Percentiles rank a stretch among this genome's conserved stretches.
These are phyloP conservation scores for Branchellion lobata DNA, from an alignment of 2,888 invertebrate genomes.

Conservation along the genomic window DNA sequence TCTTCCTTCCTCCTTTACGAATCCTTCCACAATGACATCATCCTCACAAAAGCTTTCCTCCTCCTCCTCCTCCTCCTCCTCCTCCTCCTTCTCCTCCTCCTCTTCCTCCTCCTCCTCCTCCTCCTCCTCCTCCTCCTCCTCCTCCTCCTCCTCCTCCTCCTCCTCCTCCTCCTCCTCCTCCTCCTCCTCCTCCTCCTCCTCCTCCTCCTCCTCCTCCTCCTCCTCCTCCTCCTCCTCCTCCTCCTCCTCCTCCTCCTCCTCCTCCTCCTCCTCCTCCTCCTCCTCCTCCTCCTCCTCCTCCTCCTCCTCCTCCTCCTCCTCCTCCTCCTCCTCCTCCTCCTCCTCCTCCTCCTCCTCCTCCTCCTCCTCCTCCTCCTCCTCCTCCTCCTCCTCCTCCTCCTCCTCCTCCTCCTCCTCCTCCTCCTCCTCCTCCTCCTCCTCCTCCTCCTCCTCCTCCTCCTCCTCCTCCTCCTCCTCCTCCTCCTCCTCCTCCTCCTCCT, in stretches of 20 bases:
- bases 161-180: neutral
- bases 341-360: slow-evolving; percentile 5
- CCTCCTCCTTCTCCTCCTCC: neutral
- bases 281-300: neutral
- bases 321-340: neutral
- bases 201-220: neutral
- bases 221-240: neutral
- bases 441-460: slow-evolving; percentile 1
- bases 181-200: neutral
- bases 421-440: neutral
- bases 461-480: neutral
- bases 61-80: slow-evolving; percentile 20
- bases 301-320: neutral
- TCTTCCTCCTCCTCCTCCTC: neutral
- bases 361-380: neutral
- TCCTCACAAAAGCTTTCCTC: neutral
- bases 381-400: neutral
- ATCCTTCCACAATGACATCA: too few relatives aligned
- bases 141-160: neutral
- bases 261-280: neutral
- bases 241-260: neutral
- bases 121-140: slow-evolving; percentile 7
- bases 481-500: neutral
- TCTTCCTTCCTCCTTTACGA: too few relatives aligned
- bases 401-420: neutral